Conservation (phyloP, 1,140 invertebrate species). For the Macrobrachium rosenbergii region DNA sequence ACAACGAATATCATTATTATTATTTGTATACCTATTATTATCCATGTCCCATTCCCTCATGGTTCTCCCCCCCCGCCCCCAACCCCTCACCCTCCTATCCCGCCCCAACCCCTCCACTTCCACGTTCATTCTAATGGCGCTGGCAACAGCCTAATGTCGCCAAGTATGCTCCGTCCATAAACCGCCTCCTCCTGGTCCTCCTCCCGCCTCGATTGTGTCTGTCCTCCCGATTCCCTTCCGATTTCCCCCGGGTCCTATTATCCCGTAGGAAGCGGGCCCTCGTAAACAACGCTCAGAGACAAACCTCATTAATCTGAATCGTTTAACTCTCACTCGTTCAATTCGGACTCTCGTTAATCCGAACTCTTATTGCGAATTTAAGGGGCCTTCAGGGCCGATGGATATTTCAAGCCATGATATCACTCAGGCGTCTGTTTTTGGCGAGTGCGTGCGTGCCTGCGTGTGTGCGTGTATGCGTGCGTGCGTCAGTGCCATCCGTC, state of each 20-base stretch:
- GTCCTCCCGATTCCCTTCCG: neutral
- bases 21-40: too few species aligned
- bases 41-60: too few species aligned
- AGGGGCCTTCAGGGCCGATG: too few species aligned
- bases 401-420: neutral
- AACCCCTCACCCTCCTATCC: neutral
- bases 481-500: neutral
- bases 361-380: too few species aligned
- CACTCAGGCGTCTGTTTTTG: neutral
- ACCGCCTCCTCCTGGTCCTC: too few species aligned
- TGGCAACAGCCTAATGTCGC: neutral
- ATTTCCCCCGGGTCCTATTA: conserved; percentile 25
- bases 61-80: neutral
- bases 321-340: neutral
- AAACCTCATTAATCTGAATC: conserved; percentile 23
- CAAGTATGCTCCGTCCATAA: neutral
- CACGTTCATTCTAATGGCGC: too few species aligned
- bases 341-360: too few species aligned
- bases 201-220: neutral
- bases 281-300: conserved; percentile 16
- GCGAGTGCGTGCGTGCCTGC: neutral
- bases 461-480: too few species aligned
- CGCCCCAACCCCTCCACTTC: neutral
- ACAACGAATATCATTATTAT: too few species aligned
- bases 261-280: conserved; percentile 4